A percentile compares a stretch with the other conserved stretches of the same genome.
phyloP scores from a whole-genome alignment of 2,113 vertebrate species.

The Hemicordylus capensis region DNA sequence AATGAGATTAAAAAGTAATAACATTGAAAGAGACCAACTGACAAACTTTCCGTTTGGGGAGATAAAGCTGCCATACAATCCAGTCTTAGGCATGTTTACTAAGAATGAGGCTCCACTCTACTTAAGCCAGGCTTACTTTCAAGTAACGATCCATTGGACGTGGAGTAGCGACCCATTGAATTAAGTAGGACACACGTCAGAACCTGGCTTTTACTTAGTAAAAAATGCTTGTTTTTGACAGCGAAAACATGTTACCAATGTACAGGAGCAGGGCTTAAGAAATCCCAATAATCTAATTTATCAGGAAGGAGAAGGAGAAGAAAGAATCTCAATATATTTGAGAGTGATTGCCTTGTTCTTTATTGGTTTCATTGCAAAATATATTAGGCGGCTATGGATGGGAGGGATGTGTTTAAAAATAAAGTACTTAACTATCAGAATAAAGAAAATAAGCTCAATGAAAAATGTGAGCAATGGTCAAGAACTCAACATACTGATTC shows the following conservation, averaged over 20 bases:
- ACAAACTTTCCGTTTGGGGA: not conserved
- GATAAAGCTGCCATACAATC: not conserved
- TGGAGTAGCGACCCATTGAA: accelerated
- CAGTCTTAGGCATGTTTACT: not conserved
- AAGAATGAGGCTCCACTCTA: not conserved
- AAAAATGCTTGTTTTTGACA: not conserved
- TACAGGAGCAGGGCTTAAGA: too few species aligned
- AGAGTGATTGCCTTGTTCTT: not conserved
- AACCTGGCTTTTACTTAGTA: not conserved
- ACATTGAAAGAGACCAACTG: not conserved
- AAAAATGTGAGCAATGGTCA: not conserved
- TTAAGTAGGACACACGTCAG: not conserved
- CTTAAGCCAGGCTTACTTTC: not conserved
- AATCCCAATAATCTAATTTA: too few species aligned
- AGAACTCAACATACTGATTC: not conserved
- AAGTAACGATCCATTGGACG: too few species aligned
- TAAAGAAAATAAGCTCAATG: not conserved
- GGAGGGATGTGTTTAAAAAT: not conserved
- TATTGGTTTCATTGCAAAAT: not conserved
- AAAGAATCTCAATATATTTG: not conserved
- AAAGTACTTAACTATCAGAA: not conserved
- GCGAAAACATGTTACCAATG: too few species aligned
- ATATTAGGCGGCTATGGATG: not conserved
- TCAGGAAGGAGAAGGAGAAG: not conserved
- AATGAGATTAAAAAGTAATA: not conserved